A percentile compares a stretch with the other conserved stretches of the same genome.
phyloP scores from a whole-genome alignment of 1,140 invertebrate genomes.

The Gyrodactylus bullatarudis region DNA sequence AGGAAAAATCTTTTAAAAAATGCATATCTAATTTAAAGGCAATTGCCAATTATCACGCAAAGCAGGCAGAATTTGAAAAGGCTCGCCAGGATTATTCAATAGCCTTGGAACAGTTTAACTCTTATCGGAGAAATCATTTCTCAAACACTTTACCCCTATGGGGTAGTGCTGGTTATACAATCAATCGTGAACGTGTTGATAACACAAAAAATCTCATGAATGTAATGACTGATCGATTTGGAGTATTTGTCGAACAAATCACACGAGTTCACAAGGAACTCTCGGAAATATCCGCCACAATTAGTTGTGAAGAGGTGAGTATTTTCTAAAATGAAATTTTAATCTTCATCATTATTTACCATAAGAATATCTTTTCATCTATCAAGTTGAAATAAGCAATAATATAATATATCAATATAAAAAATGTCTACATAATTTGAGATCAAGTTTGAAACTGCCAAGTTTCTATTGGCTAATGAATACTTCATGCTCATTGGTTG shows the following conservation, averaged over 20 bases:
- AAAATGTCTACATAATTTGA: too few relatives aligned
- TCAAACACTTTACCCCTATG: not conserved
- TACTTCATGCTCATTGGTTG: too few relatives aligned
- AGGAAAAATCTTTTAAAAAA: too few relatives aligned
- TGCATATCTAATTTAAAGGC: too few relatives aligned
- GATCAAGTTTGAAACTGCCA: too few relatives aligned
- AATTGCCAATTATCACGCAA: not conserved
- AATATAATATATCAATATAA: too few relatives aligned
- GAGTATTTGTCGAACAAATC: not conserved
- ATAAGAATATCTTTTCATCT: too few relatives aligned
- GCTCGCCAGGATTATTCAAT: not conserved
- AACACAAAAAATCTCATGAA: not conserved
- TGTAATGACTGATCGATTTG: not conserved
- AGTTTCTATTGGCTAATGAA: too few relatives aligned
- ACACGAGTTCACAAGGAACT: not conserved
- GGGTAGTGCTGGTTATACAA: not conserved
- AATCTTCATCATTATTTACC: too few relatives aligned
- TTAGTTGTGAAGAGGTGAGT: not conserved
- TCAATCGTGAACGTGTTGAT: not conserved
- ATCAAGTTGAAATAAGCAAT: too few relatives aligned
- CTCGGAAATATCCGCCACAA: not conserved
- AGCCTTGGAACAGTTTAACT: not conserved
- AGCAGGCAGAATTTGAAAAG: not conserved
- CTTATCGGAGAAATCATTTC: not conserved
- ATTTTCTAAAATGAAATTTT: too few relatives aligned